Percentiles rank a stretch among this genome's conserved stretches.
These are phyloP conservation scores for Triplophysa bombifrons DNA, from an alignment of 2,797 vertebrate genomes.

Conservation along the genomic window DNA sequence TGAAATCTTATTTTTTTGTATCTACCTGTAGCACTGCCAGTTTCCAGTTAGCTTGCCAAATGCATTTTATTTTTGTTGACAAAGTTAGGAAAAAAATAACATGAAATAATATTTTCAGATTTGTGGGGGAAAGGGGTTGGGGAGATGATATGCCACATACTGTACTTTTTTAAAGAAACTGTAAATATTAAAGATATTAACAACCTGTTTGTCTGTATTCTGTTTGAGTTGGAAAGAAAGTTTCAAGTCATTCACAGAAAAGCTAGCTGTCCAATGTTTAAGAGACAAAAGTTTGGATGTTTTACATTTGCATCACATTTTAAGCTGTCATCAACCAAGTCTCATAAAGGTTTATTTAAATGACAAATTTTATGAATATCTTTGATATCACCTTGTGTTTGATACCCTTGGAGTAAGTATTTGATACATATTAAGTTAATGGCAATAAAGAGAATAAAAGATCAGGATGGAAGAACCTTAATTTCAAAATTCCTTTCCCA, in stretches of 20 bases:
- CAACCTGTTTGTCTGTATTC: constrained; percentile 59
- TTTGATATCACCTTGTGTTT: constrained; percentile 46
- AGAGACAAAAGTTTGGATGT: background rate
- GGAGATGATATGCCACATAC: constrained; percentile 23
- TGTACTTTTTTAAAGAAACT: constrained; percentile 60
- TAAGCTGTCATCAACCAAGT: constrained; percentile 6
- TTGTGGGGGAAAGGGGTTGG: constrained; percentile 3
- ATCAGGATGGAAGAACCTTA: constrained; percentile 28
- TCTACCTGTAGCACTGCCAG: constrained; percentile 84
- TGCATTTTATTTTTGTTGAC: constrained; percentile 88
- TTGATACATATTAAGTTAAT: constrained; percentile 3
- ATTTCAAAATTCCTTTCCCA: constrained; percentile 47
- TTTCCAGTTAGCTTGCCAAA: constrained; percentile 89
- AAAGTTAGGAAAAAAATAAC: constrained; percentile 61
- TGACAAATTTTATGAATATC: constrained; percentile 27
- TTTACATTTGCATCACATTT: constrained; percentile 15
- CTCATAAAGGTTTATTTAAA: constrained; percentile 1
- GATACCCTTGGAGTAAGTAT: background rate
- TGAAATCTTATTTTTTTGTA: constrained; percentile 81
- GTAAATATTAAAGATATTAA: constrained; percentile 82
- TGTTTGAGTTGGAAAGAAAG: constrained; percentile 20
- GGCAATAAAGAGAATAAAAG: constrained; percentile 9
- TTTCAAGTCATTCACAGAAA: background rate
- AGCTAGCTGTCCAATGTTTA: constrained; percentile 1
- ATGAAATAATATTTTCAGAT: constrained; percentile 72